These are phyloP conservation scores for Abrostola triplasia DNA, from an alignment of 2,888 invertebrate species.

Conservation along the genomic window DNA sequence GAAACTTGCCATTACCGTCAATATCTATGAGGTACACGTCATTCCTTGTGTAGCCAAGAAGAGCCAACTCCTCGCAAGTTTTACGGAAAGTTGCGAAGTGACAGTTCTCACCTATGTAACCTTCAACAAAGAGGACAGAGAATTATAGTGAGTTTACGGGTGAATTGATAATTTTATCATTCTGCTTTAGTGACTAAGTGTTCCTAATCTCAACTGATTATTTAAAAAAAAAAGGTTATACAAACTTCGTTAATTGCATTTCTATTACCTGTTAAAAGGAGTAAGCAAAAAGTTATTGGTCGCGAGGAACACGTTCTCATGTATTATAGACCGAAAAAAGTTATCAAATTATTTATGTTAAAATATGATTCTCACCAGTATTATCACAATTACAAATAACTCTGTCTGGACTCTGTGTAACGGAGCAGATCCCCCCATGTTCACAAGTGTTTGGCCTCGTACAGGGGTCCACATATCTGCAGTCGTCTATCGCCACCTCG, in stretches of 20 bases:
- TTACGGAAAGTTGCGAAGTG: conserved; percentile 97
- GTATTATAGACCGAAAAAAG: too few species aligned
- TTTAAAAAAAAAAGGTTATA: too few species aligned
- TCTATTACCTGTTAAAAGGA: too few species aligned
- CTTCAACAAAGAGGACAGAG: conserved; percentile 55
- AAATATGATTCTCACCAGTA: conserved; percentile 86
- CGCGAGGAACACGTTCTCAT: too few species aligned
- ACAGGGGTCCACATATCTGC: conserved; percentile 96
- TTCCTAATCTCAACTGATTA: too few species aligned
- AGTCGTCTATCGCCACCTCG: conserved; percentile 96
- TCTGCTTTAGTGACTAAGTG: too few species aligned
- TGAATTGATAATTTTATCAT: too few species aligned
- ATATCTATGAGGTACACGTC: conserved; percentile 98
- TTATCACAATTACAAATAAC: conserved; percentile 96
- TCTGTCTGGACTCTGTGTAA: conserved; percentile 95
- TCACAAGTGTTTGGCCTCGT: conserved; percentile 96
- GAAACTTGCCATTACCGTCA: conserved; percentile 97
- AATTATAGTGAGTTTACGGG: too few species aligned
- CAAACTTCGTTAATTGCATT: too few species aligned
- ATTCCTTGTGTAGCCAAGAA: conserved; percentile 95
- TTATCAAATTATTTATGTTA: background rate
- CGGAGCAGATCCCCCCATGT: conserved; percentile 96
- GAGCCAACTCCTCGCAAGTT: conserved; percentile 97
- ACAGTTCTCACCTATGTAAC: conserved; percentile 97
- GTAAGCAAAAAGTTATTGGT: too few species aligned